phyloP scores from a whole-genome alignment of 2,888 invertebrate species.

The Drosophila affinis region DNA sequence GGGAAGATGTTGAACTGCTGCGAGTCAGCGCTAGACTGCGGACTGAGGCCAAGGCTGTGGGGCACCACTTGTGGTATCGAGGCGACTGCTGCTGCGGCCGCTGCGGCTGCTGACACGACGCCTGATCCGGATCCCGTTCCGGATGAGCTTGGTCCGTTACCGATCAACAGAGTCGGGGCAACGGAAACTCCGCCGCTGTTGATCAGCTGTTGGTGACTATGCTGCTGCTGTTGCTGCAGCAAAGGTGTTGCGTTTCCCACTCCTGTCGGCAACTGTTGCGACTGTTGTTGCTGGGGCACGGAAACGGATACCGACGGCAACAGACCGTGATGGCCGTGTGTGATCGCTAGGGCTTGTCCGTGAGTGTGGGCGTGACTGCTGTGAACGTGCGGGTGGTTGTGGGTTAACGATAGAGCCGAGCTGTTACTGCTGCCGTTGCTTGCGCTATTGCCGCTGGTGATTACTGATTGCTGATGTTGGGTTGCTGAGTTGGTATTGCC shows the following conservation, averaged over 20 bases:
- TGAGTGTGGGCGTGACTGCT: conserved; percentile 43
- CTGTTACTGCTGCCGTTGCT: conserved; percentile 45
- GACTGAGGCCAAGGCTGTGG: conserved; percentile 82
- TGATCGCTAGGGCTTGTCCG: conserved; percentile 58
- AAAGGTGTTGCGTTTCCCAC: conserved; percentile 39
- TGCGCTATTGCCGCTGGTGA: conserved; percentile 39
- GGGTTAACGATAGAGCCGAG: conserved; percentile 28
- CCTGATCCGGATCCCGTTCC: conserved; percentile 62
- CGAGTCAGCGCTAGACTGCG: conserved; percentile 84
- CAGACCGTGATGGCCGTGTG: conserved; percentile 63
- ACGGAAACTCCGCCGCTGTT: conserved; percentile 66
- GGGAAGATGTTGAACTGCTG: conserved; percentile 95
- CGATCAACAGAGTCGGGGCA: conserved; percentile 75
- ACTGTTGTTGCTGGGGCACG: conserved; percentile 54
- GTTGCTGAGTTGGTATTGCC: conserved; percentile 58
- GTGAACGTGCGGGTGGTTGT: conserved; percentile 34
- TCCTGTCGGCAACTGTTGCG: conserved; percentile 52
- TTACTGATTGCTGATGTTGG: conserved; percentile 41
- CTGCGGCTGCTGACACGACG: conserved; percentile 63
- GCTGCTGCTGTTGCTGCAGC: conserved; percentile 54
- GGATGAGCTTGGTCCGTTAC: conserved; percentile 82
- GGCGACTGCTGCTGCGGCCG: conserved; percentile 57
- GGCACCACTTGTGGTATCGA: conserved; percentile 76
- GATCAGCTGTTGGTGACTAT: conserved; percentile 55
- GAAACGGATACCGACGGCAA: conserved; percentile 42